Evolutionary conservation across 2,797 vertebrate species (phyloP).

Genomic region (Phoeniculus purpureus): DNA sequence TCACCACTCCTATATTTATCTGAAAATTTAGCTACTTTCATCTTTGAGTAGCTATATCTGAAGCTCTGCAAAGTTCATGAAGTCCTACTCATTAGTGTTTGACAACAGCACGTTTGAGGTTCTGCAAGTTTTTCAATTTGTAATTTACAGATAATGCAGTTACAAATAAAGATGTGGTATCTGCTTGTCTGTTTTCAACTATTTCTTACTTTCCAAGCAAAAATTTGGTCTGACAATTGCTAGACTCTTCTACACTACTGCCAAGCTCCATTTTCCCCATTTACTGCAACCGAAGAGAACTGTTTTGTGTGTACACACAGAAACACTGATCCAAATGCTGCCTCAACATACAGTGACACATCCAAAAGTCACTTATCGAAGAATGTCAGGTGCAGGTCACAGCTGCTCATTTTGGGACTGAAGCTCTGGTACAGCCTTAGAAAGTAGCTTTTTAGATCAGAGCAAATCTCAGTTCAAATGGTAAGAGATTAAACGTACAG

Average conservation of each 20-base stretch:
- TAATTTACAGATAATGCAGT: background rate
- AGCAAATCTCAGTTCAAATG: background rate
- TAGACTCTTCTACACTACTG: background rate
- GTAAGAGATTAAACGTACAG: background rate
- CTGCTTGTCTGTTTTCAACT: background rate
- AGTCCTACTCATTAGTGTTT: background rate
- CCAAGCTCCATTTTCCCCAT: constrained; percentile 11
- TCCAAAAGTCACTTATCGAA: background rate
- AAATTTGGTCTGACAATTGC: background rate
- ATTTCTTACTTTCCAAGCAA: background rate
- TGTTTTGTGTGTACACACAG: background rate
- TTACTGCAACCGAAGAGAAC: background rate
- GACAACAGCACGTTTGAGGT: background rate
- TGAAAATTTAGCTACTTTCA: background rate
- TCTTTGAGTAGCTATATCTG: background rate
- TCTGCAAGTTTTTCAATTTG: background rate
- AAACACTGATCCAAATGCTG: background rate
- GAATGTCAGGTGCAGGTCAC: background rate
- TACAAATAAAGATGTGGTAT: background rate
- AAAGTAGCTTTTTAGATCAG: background rate
- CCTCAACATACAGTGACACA: background rate
- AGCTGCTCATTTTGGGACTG: background rate
- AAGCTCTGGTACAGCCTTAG: background rate
- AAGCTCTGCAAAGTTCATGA: background rate
- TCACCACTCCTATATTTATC: background rate